phyloP scores from a whole-genome alignment of 2,888 invertebrate species.

The Patella pellucida region DNA sequence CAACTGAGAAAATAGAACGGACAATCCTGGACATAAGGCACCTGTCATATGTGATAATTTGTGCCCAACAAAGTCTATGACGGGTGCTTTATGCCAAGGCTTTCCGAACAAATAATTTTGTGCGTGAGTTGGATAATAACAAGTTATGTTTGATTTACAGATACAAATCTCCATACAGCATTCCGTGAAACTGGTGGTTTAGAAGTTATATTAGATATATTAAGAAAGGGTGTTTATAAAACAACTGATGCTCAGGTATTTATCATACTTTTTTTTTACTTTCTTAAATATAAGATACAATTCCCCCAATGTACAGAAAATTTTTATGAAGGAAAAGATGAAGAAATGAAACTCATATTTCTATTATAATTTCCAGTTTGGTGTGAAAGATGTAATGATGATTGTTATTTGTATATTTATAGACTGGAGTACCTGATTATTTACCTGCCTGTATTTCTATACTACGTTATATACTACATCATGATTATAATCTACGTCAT shows the following conservation, averaged over 20 bases:
- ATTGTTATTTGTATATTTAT: constrained; percentile 22
- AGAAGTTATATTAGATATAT: constrained; percentile 51
- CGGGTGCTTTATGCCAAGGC: background rate
- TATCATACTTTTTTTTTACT: too few relatives aligned
- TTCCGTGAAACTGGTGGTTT: constrained; percentile 60
- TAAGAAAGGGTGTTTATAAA: constrained; percentile 47
- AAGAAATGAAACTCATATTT: too few relatives aligned
- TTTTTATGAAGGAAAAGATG: too few relatives aligned
- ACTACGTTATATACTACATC: constrained; percentile 57
- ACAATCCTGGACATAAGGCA: too few relatives aligned
- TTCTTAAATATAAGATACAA: too few relatives aligned
- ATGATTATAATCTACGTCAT: constrained; percentile 60
- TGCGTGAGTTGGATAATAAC: background rate
- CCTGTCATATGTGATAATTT: too few relatives aligned
- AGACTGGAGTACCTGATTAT: constrained; percentile 47
- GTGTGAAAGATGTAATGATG: background rate
- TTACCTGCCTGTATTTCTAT: constrained; percentile 61
- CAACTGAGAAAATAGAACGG: too few relatives aligned
- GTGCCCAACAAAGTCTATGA: too few relatives aligned
- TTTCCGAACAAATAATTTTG: background rate
- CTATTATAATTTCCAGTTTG: background rate
- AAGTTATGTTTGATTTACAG: constrained; percentile 37
- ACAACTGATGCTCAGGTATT: constrained; percentile 34
- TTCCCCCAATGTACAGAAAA: too few relatives aligned
- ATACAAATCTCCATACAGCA: constrained; percentile 57